Conservation (phyloP, 2,113 vertebrate genomes). For the Psophia crepitans region DNA sequence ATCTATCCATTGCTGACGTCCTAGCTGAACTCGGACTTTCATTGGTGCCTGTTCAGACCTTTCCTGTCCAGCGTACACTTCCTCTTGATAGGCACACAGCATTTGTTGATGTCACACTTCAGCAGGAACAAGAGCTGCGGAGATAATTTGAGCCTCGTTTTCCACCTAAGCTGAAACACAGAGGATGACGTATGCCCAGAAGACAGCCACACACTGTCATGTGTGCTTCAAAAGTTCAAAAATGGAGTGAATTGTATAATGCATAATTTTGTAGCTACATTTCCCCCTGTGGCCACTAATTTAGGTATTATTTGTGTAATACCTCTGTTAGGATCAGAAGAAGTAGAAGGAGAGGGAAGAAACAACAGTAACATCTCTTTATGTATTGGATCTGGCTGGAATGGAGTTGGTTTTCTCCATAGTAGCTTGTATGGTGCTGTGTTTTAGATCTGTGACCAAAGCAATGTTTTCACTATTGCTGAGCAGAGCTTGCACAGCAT, state of each 20-base stretch:
- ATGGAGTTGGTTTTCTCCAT: not conserved
- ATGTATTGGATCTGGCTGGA: not conserved
- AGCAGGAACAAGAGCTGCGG: not conserved
- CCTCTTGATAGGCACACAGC: not conserved
- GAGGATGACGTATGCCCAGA: not conserved
- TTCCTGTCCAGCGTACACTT: not conserved
- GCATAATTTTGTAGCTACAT: not conserved
- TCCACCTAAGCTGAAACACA: not conserved
- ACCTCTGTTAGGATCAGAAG: not conserved
- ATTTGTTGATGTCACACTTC: not conserved
- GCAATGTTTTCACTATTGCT: not conserved
- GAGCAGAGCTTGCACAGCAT: not conserved
- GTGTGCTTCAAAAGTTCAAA: not conserved
- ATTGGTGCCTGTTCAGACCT: not conserved
- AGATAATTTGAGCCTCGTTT: not conserved
- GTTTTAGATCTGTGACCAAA: not conserved
- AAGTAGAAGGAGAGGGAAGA: not conserved
- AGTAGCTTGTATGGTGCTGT: not conserved
- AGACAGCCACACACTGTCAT: not conserved
- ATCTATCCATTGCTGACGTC: not conserved
- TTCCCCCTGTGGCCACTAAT: not conserved
- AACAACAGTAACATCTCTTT: not conserved
- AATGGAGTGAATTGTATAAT: not conserved
- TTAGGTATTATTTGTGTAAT: not conserved
- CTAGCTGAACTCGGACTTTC: not conserved